These are phyloP conservation scores for Elaphurus davidianus DNA, from an alignment of 2,113 vertebrate species.

Conservation along the genomic window DNA sequence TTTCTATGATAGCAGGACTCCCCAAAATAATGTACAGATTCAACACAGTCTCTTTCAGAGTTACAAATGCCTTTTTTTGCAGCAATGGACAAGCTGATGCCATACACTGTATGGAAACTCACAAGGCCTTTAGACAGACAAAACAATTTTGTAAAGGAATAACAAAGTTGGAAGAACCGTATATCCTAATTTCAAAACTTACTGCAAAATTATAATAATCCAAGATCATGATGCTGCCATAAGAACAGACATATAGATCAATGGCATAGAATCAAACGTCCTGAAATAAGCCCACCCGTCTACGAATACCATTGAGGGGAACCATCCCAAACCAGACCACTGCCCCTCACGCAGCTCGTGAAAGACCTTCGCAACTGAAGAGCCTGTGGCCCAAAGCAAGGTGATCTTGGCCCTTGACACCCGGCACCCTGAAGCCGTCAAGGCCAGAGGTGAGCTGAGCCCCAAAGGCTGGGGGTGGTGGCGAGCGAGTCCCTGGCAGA, in stretches of 20 bases:
- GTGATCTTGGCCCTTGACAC: too few relatives aligned
- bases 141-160: neutral
- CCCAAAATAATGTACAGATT: neutral
- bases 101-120: neutral
- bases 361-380: neutral
- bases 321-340: neutral
- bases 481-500: neutral
- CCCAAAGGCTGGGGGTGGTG: neutral
- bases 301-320: neutral
- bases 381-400: neutral
- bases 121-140: neutral
- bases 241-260: neutral
- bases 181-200: neutral
- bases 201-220: too few relatives aligned
- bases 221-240: neutral
- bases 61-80: neutral
- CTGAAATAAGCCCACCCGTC: neutral
- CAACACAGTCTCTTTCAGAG: neutral
- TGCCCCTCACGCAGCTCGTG: accelerated
- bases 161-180: neutral
- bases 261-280: accelerated
- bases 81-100: neutral
- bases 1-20: neutral
- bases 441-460: neutral
- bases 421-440: neutral